Evolutionary conservation across 2,888 invertebrate species (phyloP), one percentile per base, ranked within the genome.

Genomic region (Elmis aenea): DNA sequence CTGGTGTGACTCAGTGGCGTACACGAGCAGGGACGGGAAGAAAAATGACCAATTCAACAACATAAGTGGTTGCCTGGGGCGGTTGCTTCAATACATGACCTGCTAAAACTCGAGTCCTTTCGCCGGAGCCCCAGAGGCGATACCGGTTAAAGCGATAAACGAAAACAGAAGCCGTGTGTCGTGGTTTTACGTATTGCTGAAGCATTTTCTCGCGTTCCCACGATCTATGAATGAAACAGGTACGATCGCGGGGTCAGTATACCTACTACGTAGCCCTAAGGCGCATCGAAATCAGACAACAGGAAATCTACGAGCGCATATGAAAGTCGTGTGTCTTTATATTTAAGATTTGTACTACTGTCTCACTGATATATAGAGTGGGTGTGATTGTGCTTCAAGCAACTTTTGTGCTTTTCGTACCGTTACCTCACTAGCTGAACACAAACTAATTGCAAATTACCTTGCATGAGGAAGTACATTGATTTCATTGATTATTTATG

Each of bases 221-320:
- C 63, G 63, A 61, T 63, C 56, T 56, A 61, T 64, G 61, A 59
- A 64, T 64, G 63, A 62, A 64, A 58, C 39, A 44, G 61, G 59
- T 60, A 59, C 58, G 53, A 48, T 51, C 58, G 58, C 50, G 60
- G 57, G 64, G 64, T 64, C 63, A 64, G 62, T 64, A 62, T 63
- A 63, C 63, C 58, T 60, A 61, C 60, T 54, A 55, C 51, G 54
- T 42, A 32, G 36, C 50, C 46, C 33, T 16, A 30, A 47, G 51
- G 42, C 36, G 38, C 39, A 18, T 33, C 39, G 44, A 48, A 47
- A 49, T 54, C 52, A 51, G 49, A 48, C 46, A 48, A 44, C 50
- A 54, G 50, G 49, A 51, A 50, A 54, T 46, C 43, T 48, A 47
- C 45, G 52, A 45, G 46, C 46, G 46, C 50, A 47, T 50, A 23